Evolutionary conservation across 1,140 invertebrate genomes (phyloP).

Genomic region (Pinna nobilis): DNA sequence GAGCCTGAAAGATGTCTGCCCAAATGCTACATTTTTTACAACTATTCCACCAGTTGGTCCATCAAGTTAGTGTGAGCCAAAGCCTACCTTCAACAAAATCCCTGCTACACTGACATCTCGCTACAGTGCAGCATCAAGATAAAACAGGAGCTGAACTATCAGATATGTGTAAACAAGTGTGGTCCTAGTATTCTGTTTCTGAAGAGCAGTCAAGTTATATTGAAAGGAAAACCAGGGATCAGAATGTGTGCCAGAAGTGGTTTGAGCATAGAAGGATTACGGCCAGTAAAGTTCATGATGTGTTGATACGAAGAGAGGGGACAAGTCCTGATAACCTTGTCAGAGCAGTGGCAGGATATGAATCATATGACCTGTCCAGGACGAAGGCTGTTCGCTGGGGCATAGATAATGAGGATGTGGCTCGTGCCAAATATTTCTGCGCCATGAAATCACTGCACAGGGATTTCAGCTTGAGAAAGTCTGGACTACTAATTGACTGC

Average conservation of each 20-base stretch:
- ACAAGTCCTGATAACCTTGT: constrained; percentile 22
- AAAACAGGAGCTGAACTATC: not conserved
- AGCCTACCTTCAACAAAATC: not conserved
- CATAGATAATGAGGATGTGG: not conserved
- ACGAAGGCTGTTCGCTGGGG: not conserved
- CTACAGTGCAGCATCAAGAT: not conserved
- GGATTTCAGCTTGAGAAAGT: not conserved
- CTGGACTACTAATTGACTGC: not conserved
- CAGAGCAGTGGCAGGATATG: constrained; percentile 16
- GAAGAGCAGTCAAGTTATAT: constrained; percentile 16
- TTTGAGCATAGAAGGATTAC: constrained; percentile 17
- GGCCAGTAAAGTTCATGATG: constrained; percentile 31
- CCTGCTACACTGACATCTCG: not conserved
- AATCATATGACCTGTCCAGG: not conserved
- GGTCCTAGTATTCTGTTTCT: not conserved
- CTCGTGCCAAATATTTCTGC: not conserved
- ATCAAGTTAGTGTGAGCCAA: not conserved
- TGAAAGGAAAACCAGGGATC: constrained; percentile 15
- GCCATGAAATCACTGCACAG: not conserved
- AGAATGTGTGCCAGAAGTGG: constrained; percentile 19
- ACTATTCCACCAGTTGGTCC: constrained; percentile 9
- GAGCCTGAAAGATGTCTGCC: not conserved
- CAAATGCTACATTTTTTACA: constrained; percentile 1
- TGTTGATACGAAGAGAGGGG: not conserved
- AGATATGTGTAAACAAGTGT: not conserved